Evolutionary conservation across 1,140 invertebrate species (phyloP).

Genomic region (Halyomorpha halys): DNA sequence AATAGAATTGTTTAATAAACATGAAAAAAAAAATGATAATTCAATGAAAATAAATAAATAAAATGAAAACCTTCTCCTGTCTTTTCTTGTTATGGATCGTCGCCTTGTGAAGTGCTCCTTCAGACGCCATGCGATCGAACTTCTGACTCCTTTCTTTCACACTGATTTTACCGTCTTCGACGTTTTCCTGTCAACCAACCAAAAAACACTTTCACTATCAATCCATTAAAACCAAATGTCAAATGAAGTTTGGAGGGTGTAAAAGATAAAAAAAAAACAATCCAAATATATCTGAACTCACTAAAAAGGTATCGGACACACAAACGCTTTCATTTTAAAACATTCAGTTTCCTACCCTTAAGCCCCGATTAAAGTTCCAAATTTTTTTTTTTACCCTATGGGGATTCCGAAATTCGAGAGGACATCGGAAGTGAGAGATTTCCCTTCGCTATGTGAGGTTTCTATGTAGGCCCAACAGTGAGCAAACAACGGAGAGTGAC

Average conservation of each 20-base stretch:
- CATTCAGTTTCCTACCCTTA: background rate
- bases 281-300: constrained; percentile 4
- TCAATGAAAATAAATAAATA: constrained; percentile 31
- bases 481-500: too few relatives aligned
- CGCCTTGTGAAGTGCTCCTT: constrained; percentile 49
- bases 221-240: background rate
- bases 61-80: constrained; percentile 45
- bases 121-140: constrained; percentile 81
- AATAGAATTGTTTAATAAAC: too few relatives aligned
- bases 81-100: constrained; percentile 47
- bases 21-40: constrained; percentile 19
- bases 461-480: too few relatives aligned
- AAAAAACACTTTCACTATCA: background rate
- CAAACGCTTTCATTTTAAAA: constrained; percentile 23
- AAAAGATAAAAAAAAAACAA: background rate
- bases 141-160: constrained; percentile 86
- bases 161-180: constrained; percentile 51
- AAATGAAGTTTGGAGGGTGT: too few relatives aligned
- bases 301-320: background rate
- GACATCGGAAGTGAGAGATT: too few relatives aligned
- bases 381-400: constrained; percentile 4
- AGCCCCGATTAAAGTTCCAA: background rate
- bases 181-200: constrained; percentile 5
- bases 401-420: background rate
- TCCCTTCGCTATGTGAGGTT: too few relatives aligned